Percentiles rank a stretch among this genome's conserved stretches.
phyloP scores from a whole-genome alignment of 2,113 vertebrate genomes.

The Amphilophus citrinellus region DNA sequence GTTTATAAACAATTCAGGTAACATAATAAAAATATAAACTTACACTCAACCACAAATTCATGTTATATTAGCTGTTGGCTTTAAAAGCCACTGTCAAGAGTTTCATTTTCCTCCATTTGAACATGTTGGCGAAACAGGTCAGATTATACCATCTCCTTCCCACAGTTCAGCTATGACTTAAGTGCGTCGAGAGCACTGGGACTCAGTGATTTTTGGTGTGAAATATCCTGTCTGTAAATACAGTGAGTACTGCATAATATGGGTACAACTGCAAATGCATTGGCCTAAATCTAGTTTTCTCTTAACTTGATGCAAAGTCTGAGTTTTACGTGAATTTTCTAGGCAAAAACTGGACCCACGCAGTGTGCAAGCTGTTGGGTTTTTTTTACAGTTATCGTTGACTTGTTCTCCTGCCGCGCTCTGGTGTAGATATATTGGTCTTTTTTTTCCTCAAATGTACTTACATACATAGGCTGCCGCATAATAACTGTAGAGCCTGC shows the following conservation, averaged over 20 bases:
- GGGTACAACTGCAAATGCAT: neutral
- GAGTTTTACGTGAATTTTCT: neutral
- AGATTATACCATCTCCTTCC: neutral
- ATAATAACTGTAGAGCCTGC: neutral
- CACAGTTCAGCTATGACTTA: neutral
- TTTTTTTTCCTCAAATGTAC: neutral
- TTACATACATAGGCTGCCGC: neutral
- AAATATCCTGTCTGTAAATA: slow-evolving; percentile 1
- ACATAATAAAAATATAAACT: neutral
- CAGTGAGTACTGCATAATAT: neutral
- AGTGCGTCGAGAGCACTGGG: neutral
- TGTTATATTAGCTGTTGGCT: neutral
- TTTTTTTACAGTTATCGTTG: neutral
- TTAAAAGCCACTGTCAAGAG: neutral
- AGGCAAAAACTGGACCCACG: neutral
- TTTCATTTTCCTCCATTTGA: neutral
- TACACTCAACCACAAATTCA: neutral
- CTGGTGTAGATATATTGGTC: neutral
- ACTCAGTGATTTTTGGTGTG: neutral
- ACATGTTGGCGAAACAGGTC: neutral
- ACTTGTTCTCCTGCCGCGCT: neutral
- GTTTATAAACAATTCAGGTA: neutral
- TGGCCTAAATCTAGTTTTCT: neutral
- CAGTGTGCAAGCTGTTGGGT: neutral
- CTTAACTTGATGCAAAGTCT: neutral